phyloP scores from a whole-genome alignment of 2,888 invertebrate species.

The Lepidonotus clava region DNA sequence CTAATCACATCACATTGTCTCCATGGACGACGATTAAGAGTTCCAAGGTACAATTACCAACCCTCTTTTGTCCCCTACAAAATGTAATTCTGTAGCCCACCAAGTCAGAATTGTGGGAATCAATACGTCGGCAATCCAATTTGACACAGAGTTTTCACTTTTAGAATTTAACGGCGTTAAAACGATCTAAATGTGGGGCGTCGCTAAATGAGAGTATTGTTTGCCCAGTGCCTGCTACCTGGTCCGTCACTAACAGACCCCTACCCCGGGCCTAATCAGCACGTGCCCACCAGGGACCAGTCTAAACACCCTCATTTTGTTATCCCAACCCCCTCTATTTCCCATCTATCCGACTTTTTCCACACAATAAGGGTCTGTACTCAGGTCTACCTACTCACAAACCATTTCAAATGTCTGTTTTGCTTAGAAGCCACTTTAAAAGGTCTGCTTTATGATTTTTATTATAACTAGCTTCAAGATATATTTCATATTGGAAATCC shows the following conservation, averaged over 20 bases:
- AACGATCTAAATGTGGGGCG: conserved; percentile 41
- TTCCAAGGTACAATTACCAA: conserved; percentile 25
- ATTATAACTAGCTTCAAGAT: too few species aligned
- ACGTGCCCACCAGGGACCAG: background rate
- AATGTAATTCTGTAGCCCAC: background rate
- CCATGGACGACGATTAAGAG: background rate
- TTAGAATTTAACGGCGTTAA: conserved; percentile 25
- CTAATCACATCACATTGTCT: conserved; percentile 28
- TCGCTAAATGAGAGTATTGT: conserved; percentile 33
- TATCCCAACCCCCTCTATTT: background rate
- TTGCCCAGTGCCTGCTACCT: conserved; percentile 8
- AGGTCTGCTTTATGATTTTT: too few species aligned
- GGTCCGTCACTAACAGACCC: background rate
- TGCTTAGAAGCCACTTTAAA: too few species aligned
- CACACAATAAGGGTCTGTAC: too few species aligned
- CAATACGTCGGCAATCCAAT: conserved; percentile 34
- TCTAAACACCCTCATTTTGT: background rate
- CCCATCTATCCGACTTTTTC: too few species aligned
- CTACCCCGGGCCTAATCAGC: background rate
- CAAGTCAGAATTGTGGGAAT: conserved; percentile 31
- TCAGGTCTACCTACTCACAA: too few species aligned
- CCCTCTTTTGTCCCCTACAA: conserved; percentile 26
- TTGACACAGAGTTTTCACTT: conserved; percentile 39
- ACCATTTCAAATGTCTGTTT: too few species aligned
- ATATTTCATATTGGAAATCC: too few species aligned